Evolutionary conservation across 2,113 vertebrate species (phyloP).

Genomic region (Limanda limanda): DNA sequence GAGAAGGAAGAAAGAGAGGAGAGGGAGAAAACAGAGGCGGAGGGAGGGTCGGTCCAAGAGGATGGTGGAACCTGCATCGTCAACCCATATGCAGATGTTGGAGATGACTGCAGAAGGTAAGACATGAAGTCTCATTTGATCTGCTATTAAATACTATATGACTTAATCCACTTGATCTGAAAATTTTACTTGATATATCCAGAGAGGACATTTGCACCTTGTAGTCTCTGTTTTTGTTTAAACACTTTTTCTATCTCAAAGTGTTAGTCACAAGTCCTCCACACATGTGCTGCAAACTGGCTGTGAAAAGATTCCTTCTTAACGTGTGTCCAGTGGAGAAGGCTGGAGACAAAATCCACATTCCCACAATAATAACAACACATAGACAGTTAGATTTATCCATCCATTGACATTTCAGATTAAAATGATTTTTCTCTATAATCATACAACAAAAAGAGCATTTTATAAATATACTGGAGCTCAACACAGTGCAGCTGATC

Average conservation of each 20-base stretch:
- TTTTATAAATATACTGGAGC: background rate
- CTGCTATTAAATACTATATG: too few relatives aligned
- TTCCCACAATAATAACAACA: background rate
- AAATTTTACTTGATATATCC: too few relatives aligned
- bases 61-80: conserved; percentile 62
- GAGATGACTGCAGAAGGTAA: conserved; percentile 73
- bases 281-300: background rate
- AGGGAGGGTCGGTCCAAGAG: conserved; percentile 49
- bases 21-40: conserved; percentile 56
- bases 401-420: too few relatives aligned
- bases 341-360: background rate
- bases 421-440: too few relatives aligned
- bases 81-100: conserved; percentile 72
- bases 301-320: background rate
- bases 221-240: background rate
- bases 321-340: background rate
- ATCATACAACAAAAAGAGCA: too few relatives aligned
- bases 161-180: too few relatives aligned
- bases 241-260: background rate
- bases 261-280: background rate
- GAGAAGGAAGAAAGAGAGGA: conserved; percentile 78
- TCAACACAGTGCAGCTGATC: too few relatives aligned
- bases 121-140: too few relatives aligned
- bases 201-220: background rate
- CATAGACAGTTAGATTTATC: too few relatives aligned